These are phyloP conservation scores for Catharus ustulatus DNA, from an alignment of 2,797 vertebrate species.

Conservation along the genomic window DNA sequence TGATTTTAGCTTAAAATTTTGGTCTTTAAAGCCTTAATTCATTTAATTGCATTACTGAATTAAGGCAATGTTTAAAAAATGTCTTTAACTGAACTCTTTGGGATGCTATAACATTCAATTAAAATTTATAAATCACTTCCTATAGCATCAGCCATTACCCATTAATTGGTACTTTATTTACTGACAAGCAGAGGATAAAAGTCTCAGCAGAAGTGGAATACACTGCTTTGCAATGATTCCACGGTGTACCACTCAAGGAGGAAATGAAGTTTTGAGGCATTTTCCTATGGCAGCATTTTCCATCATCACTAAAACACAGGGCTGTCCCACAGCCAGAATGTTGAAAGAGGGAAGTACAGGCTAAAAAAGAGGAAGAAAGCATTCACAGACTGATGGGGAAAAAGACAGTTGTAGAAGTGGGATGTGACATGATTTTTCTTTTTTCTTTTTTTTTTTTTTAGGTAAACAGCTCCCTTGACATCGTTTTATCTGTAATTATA, in stretches of 20 bases:
- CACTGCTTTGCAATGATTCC: background rate
- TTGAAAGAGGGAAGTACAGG: background rate
- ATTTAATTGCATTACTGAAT: conserved; percentile 24
- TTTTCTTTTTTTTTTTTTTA: background rate
- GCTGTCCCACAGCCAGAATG: background rate
- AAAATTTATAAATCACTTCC: conserved; percentile 9
- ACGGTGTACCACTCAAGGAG: background rate
- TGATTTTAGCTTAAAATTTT: conserved; percentile 17
- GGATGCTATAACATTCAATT: background rate
- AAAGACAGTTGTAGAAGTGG: background rate
- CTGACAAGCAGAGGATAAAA: background rate
- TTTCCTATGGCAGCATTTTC: background rate
- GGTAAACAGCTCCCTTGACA: background rate
- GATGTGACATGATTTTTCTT: background rate
- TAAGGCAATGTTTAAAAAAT: background rate
- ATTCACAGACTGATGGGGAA: background rate
- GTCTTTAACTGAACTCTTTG: background rate
- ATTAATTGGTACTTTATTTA: background rate
- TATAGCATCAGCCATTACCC: background rate
- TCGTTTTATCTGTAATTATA: background rate
- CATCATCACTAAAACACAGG: background rate
- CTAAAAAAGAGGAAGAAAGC: background rate
- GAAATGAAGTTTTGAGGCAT: background rate
- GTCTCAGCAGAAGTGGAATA: background rate
- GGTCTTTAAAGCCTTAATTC: background rate